Evolutionary conservation across 2,888 invertebrate species (phyloP), one percentile per base, ranked within the genome.

Genomic region (Conchocele bisecta): DNA sequence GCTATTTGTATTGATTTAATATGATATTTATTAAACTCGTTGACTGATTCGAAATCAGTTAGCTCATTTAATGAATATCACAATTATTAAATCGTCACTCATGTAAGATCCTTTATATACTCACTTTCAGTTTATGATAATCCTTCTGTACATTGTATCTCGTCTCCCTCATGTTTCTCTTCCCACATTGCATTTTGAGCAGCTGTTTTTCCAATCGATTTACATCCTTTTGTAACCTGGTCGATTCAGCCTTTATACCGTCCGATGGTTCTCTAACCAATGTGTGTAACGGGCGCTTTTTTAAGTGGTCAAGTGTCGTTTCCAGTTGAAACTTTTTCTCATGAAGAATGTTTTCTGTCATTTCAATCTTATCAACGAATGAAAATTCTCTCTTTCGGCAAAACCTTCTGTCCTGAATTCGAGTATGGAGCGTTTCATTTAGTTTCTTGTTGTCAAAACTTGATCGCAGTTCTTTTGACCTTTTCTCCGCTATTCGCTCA

Each of bases 91-190:
- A n/a, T n/a, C n/a, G n/a, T n/a, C n/a, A n/a, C n/a, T n/a, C n/a
- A n/a, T n/a, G n/a, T n/a, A n/a, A n/a, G n/a, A n/a, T n/a, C n/a
- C n/a, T n/a, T n/a, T n/a, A 15, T 31, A 33, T n/a, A 6, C 33
- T 60, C 58, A 73, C 75, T 73, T 78, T 78, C 7, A 74, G 64
- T 41, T 50, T 54, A 54, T 86, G 83, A 17, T 84, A 74, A 17
- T 85, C 82, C 66, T 83, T 86, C 67, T 85, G 83, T 15, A 84
- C 74, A 31, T 67, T 48, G 28, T 81, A 70, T 20, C 84, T 58
- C 9, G 82, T 79, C 33, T 69, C 82, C 29, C 79, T 73, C 41
- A 84, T 65, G 20, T 77, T 70, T 22, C 58, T 57, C 44, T 83
- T 58, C 6, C 80, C 82, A 13, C 54, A 58, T 48, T 77, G 80